A percentile compares a stretch with the other conserved stretches of the same genome.
Conservation (phyloP, 2,888 invertebrate species). For the Polydrusus pterygomalis region DNA sequence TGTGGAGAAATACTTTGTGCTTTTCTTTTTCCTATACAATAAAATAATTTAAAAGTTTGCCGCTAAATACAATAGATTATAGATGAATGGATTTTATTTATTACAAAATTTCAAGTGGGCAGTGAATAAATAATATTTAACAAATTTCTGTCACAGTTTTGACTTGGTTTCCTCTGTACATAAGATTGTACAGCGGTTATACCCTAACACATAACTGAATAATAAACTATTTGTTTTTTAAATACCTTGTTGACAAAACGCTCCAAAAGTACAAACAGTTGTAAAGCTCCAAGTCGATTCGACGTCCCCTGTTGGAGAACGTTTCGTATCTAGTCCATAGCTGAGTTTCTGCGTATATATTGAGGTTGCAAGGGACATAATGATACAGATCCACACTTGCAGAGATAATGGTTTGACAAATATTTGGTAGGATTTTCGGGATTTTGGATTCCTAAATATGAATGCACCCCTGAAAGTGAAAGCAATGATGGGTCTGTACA, state of each 20-base stretch:
- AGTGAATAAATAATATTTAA: too few species aligned
- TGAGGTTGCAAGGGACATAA: slow-evolving; percentile 55
- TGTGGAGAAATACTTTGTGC: too few species aligned
- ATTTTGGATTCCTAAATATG: slow-evolving; percentile 65
- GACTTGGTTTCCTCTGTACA: too few species aligned
- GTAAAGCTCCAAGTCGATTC: slow-evolving; percentile 63
- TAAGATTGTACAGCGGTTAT: too few species aligned
- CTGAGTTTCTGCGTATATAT: slow-evolving; percentile 60
- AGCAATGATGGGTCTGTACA: not conserved
- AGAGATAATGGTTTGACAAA: slow-evolving; percentile 64
- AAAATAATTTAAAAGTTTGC: too few species aligned
- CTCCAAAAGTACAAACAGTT: slow-evolving; percentile 61
- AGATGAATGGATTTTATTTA: too few species aligned
- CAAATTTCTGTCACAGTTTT: too few species aligned
- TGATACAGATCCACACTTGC: slow-evolving; percentile 63
- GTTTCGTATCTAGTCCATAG: slow-evolving; percentile 27
- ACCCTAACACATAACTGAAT: too few species aligned
- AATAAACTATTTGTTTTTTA: too few species aligned
- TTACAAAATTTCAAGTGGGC: too few species aligned
- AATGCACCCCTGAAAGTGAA: slow-evolving; percentile 63
- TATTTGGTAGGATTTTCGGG: slow-evolving; percentile 62
- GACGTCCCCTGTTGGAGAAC: slow-evolving; percentile 1
- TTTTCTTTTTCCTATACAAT: too few species aligned
- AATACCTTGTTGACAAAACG: slow-evolving; percentile 67
- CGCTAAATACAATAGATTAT: too few species aligned